Evolutionary conservation across 2,888 invertebrate species (phyloP).

Genomic region (Lycia hirtaria): DNA sequence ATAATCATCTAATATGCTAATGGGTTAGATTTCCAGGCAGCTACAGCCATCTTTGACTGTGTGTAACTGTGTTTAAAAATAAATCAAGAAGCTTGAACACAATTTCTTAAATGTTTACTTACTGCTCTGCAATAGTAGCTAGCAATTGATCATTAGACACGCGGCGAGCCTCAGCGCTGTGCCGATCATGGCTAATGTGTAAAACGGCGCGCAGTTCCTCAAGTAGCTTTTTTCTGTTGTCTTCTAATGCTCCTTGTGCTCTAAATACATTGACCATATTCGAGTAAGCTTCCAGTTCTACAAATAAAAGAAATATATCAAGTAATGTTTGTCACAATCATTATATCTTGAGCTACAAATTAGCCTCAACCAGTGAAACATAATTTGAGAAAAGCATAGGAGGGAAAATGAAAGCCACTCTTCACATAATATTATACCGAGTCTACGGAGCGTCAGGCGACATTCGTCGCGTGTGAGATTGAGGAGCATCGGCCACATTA

Average conservation of each 20-base stretch:
- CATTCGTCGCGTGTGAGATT: conserved; percentile 96
- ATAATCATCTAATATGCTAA: conserved; percentile 41
- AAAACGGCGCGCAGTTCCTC: conserved; percentile 92
- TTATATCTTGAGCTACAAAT: conserved; percentile 46
- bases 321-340: conserved; percentile 44
- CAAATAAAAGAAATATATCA: conserved; percentile 64
- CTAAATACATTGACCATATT: conserved; percentile 95
- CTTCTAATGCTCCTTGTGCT: conserved; percentile 95
- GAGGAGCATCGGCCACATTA: conserved; percentile 89
- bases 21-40: conserved; percentile 52
- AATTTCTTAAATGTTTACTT: conserved; percentile 73
- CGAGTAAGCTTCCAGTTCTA: conserved; percentile 97
- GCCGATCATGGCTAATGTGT: conserved; percentile 95
- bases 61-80: conserved; percentile 71
- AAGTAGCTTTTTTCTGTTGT: conserved; percentile 93
- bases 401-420: conserved; percentile 84
- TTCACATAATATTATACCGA: conserved; percentile 88
- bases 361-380: conserved; percentile 54
- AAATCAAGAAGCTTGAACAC: conserved; percentile 60
- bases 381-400: conserved; percentile 75
- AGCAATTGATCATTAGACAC: conserved; percentile 96
- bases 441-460: conserved; percentile 93
- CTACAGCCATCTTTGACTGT: conserved; percentile 79
- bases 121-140: conserved; percentile 95
- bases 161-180: conserved; percentile 95